These are phyloP conservation scores for Hyperoplus lanceolatus DNA, from an alignment of 2,797 vertebrate species.

Conservation along the genomic window DNA sequence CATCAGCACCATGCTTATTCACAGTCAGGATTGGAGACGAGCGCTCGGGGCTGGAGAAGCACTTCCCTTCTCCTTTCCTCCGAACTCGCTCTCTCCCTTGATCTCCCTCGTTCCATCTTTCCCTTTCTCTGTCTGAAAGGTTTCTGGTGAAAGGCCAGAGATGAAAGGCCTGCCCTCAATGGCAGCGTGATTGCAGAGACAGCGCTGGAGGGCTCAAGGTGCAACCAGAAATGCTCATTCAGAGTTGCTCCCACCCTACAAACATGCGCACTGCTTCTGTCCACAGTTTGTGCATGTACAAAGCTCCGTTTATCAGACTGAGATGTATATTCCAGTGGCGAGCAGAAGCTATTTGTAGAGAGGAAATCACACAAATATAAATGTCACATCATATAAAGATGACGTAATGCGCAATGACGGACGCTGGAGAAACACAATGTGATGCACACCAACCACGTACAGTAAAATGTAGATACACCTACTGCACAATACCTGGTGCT, in stretches of 20 bases:
- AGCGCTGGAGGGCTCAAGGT: slow-evolving; percentile 68
- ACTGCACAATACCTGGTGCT: background rate
- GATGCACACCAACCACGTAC: background rate
- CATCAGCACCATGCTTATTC: slow-evolving; percentile 73
- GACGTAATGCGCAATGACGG: slow-evolving; percentile 24
- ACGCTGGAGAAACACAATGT: slow-evolving; percentile 3
- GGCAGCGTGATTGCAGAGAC: slow-evolving; percentile 77
- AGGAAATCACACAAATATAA: slow-evolving; percentile 31
- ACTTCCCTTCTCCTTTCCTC: slow-evolving; percentile 71
- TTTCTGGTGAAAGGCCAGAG: slow-evolving; percentile 77
- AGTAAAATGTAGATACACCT: slow-evolving; percentile 12
- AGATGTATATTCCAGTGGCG: slow-evolving; percentile 13
- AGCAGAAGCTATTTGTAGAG: background rate
- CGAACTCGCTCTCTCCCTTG: slow-evolving; percentile 34
- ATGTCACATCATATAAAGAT: slow-evolving; percentile 20
- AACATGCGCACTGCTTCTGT: slow-evolving; percentile 38
- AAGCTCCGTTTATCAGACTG: slow-evolving; percentile 30
- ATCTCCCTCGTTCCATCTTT: slow-evolving; percentile 64
- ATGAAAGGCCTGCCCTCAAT: slow-evolving; percentile 81
- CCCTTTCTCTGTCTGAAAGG: slow-evolving; percentile 74
- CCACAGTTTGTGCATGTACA: slow-evolving; percentile 38
- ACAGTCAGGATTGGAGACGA: slow-evolving; percentile 63
- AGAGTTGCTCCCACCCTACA: slow-evolving; percentile 50
- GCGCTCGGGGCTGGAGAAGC: slow-evolving; percentile 80
- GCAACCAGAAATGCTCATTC: slow-evolving; percentile 63